Conservation (phyloP, 2,797 vertebrate species). For the Ptychadena robeensis region DNA sequence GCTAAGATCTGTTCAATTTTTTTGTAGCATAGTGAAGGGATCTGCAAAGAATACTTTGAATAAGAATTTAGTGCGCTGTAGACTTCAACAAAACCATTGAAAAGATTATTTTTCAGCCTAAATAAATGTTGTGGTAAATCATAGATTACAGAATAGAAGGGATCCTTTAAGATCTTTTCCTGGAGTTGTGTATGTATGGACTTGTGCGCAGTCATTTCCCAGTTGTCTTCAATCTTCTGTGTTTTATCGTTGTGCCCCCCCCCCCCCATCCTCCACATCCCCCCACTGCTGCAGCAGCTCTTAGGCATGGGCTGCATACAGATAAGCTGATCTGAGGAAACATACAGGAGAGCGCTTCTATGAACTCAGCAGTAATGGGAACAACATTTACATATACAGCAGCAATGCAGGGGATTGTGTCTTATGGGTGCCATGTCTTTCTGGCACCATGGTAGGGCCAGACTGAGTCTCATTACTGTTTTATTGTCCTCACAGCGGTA, state of each 20-base stretch:
- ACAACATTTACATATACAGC: slow-evolving; percentile 17
- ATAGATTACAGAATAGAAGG: background rate
- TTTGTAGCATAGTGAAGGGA: too few relatives aligned
- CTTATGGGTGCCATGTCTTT: slow-evolving; percentile 12
- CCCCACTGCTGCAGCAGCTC: slow-evolving; percentile 6
- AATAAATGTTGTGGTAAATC: too few relatives aligned
- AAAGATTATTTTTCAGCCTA: too few relatives aligned
- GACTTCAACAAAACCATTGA: too few relatives aligned
- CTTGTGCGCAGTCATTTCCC: slow-evolving; percentile 9
- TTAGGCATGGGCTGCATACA: slow-evolving; percentile 32
- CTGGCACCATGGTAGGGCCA: slow-evolving; percentile 10
- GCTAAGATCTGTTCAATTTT: too few relatives aligned
- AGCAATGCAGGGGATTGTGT: background rate
- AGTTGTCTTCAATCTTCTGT: slow-evolving; percentile 37
- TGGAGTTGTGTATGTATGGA: background rate
- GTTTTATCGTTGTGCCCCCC: slow-evolving; percentile 28
- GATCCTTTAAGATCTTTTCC: background rate
- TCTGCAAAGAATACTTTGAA: too few relatives aligned
- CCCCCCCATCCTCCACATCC: slow-evolving; percentile 21
- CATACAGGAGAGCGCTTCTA: background rate
- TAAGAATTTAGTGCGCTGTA: too few relatives aligned
- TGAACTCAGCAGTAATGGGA: slow-evolving; percentile 26
- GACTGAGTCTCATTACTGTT: slow-evolving; percentile 29
- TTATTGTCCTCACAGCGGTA: slow-evolving; percentile 30
- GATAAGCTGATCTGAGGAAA: slow-evolving; percentile 24